Conservation (phyloP, 1,140 invertebrate genomes). For the Eriocheir sinensis region DNA sequence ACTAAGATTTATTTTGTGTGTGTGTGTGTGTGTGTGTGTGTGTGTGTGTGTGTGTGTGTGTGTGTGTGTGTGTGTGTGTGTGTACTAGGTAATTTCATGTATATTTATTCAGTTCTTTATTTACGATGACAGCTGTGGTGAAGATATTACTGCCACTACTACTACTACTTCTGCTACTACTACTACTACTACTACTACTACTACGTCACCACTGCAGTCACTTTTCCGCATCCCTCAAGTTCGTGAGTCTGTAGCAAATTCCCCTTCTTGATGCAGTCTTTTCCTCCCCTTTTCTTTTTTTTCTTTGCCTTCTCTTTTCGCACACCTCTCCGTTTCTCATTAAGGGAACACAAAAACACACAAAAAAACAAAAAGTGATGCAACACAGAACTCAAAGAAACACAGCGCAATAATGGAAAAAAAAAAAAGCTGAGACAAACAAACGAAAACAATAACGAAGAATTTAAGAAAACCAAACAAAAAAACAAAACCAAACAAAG, state of each 20-base stretch:
- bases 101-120: neutral
- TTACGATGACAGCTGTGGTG: too few species aligned
- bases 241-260: neutral
- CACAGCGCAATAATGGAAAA: too few species aligned
- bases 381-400: neutral
- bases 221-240: neutral
- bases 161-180: too few species aligned
- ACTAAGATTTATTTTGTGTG: neutral
- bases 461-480: neutral
- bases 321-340: neutral
- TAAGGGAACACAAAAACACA: neutral
- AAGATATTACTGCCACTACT: too few species aligned
- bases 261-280: neutral
- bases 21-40: conserved; percentile 22
- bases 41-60: conserved; percentile 22
- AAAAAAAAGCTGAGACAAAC: too few species aligned
- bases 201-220: neutral
- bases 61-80: conserved; percentile 22
- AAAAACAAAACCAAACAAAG: neutral
- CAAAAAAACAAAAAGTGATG: neutral
- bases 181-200: too few species aligned
- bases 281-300: neutral
- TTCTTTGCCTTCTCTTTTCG: neutral
- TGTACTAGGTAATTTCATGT: too few species aligned
- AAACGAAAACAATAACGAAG: too few species aligned